phyloP scores from a whole-genome alignment of 1,140 invertebrate genomes.

The Pectinophora gossypiella region DNA sequence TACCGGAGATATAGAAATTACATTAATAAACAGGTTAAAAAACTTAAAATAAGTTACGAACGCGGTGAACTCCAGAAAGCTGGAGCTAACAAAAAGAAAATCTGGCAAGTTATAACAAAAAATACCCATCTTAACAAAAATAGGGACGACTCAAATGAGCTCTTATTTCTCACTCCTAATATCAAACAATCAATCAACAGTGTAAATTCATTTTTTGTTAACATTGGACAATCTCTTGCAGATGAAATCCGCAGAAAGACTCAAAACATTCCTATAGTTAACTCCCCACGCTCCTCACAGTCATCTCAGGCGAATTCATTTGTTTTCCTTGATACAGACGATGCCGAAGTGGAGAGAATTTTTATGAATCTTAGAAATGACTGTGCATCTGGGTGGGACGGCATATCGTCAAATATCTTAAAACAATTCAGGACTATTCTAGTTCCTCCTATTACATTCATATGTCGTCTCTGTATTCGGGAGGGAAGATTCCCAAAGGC shows the following conservation, averaged over 20 bases:
- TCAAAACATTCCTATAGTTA: not conserved
- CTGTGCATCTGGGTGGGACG: not conserved
- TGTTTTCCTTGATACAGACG: not conserved
- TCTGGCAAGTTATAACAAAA: conserved; percentile 9
- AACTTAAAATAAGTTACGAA: conserved; percentile 5
- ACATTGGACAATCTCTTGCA: conserved; percentile 1
- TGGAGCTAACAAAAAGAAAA: conserved; percentile 2
- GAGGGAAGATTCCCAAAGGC: not conserved
- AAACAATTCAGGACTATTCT: not conserved
- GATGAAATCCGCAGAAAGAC: not conserved
- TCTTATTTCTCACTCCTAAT: not conserved
- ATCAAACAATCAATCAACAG: not conserved
- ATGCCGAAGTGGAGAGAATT: not conserved
- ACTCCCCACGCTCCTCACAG: not conserved
- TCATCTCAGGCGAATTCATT: not conserved
- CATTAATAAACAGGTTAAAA: conserved; percentile 9
- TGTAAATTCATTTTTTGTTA: conserved; percentile 8
- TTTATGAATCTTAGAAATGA: not conserved
- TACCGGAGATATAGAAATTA: conserved; percentile 11
- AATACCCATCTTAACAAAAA: not conserved
- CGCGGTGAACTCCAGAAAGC: not conserved
- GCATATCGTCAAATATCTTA: not conserved
- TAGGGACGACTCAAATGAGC: not conserved
- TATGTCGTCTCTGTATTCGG: not conserved
- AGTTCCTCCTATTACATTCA: not conserved